Conservation (phyloP, 1,140 invertebrate species). For the Diachasmimorpha longicaudata region DNA sequence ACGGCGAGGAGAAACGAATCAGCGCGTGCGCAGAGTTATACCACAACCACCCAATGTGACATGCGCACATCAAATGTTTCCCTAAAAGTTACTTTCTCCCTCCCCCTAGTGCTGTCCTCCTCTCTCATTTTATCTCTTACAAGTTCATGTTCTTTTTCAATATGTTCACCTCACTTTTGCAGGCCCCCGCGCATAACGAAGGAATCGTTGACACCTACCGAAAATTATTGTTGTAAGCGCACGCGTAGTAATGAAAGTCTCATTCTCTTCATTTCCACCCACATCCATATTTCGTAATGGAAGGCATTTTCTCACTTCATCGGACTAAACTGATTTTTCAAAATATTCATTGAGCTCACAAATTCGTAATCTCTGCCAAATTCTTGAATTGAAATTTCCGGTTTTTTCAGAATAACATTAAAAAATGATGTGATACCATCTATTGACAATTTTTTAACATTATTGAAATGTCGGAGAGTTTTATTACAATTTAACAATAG, state of each 20-base stretch:
- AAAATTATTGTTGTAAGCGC: slow-evolving; percentile 55
- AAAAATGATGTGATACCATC: too few relatives aligned
- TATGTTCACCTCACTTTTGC: not conserved
- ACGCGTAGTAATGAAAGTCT: slow-evolving; percentile 35
- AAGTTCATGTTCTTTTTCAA: not conserved
- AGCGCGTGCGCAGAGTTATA: slow-evolving; percentile 42
- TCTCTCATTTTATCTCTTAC: not conserved
- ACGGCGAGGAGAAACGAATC: slow-evolving; percentile 28
- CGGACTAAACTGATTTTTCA: not conserved
- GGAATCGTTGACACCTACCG: slow-evolving; percentile 57
- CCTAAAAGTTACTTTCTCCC: slow-evolving; percentile 8
- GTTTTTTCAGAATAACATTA: too few relatives aligned
- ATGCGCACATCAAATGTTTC: slow-evolving; percentile 39
- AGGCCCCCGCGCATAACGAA: slow-evolving; percentile 14
- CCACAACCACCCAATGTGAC: slow-evolving; percentile 27
- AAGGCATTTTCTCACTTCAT: not conserved
- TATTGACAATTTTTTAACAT: too few relatives aligned
- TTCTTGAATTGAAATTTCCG: too few relatives aligned
- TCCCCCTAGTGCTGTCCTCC: not conserved
- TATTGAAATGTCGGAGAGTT: too few relatives aligned
- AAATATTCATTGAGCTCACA: not conserved
- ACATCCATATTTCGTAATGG: not conserved
- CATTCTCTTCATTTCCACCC: not conserved
- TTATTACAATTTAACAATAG: too few relatives aligned
- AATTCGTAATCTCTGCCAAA: not conserved